Base-by-base conservation (phyloP, 2,113 vertebrate species). In the Pituophis catenifer region DNA sequence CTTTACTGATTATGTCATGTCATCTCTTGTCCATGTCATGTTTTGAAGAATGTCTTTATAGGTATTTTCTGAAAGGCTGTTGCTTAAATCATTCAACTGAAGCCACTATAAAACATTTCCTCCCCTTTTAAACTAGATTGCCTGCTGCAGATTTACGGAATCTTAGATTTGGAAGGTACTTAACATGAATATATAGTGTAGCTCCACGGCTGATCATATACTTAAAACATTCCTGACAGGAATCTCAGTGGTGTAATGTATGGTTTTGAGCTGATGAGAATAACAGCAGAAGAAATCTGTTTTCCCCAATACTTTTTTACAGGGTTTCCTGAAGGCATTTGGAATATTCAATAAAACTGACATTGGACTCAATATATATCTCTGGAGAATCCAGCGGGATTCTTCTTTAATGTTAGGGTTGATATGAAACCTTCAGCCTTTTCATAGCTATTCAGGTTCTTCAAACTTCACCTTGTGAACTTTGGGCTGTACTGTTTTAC, bases 51-150 rank as follows among this genome's bases (percentile, higher is more conserved):
- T 55, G 52, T 50, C 23, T 58, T 53, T 50, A 29, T 70, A 54
- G 81, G 19, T 90, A 62, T 62, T 33, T 88, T 11, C 50, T 57
- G 58, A 55, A 55, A 88, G 85, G 62, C 33, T 21, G 2, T 44
- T 94, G n/a, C 50, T 88, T 59, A 94, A 94, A 91, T 62, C 89
- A 89, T 33, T 44, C 55, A 57, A 5, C 21, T 91, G 50, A 70
- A 81, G 70, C 70, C 19, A 26, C 58, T 87, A 9, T 89, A 55
- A 54, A 90, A 57, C 48, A 52, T 88, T 87, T 52, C 9, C 0
- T 17, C 55, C 5, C 70, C 57, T 2, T 0, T 58, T 52, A 0
- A 13, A n/a, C 0, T 0, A 23, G 44, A 87, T 50, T 50, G 91
- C 19, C 19, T 65, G 19, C 62, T 92, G 9, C 11, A 92, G 57